A percentile compares a stretch with the other conserved stretches of the same genome.
Evolutionary conservation across 2,113 vertebrate genomes (phyloP).

Genomic region (Amphiprion ocellaris): DNA sequence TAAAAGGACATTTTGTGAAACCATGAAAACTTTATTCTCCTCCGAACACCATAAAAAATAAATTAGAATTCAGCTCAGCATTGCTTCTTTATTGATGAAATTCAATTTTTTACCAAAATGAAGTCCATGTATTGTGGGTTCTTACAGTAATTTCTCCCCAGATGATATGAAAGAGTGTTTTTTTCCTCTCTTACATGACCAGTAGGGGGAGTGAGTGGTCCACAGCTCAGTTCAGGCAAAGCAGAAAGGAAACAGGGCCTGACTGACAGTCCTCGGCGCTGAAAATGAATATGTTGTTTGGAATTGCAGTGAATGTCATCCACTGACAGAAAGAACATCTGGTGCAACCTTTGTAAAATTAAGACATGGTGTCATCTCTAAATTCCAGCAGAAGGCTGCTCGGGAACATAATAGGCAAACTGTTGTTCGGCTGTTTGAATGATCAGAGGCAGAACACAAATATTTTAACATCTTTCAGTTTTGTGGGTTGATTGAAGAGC

Average conservation of each 20-base stretch:
- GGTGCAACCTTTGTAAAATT: conserved; percentile 69
- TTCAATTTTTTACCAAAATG: conserved; percentile 40
- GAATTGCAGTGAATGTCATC: conserved; percentile 55
- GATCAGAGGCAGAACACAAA: conserved; percentile 56
- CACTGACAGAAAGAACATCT: conserved; percentile 54
- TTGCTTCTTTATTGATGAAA: conserved; percentile 32
- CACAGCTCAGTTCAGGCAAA: conserved; percentile 25
- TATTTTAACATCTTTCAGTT: conserved; percentile 39
- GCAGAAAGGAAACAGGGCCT: conserved; percentile 31
- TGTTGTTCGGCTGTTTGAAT: conserved; percentile 45
- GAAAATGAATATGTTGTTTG: conserved; percentile 74
- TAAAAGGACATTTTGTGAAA: conserved; percentile 30
- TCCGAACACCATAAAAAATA: conserved; percentile 24
- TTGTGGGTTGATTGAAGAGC: conserved; percentile 43
- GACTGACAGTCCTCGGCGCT: conserved; percentile 44
- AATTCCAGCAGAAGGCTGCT: conserved; percentile 47
- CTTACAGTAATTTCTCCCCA: conserved; percentile 23
- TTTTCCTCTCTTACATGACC: conserved; percentile 30
- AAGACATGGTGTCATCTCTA: conserved; percentile 61
- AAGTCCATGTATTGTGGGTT: conserved; percentile 30
- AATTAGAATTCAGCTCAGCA: conserved; percentile 14
- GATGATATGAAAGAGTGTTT: background rate
- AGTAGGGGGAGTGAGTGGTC: conserved; percentile 84
- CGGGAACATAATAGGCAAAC: conserved; percentile 45
- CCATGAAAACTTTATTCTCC: background rate